Conservation (phyloP, 2,797 vertebrate genomes). For the Rhinophrynus dorsalis region DNA sequence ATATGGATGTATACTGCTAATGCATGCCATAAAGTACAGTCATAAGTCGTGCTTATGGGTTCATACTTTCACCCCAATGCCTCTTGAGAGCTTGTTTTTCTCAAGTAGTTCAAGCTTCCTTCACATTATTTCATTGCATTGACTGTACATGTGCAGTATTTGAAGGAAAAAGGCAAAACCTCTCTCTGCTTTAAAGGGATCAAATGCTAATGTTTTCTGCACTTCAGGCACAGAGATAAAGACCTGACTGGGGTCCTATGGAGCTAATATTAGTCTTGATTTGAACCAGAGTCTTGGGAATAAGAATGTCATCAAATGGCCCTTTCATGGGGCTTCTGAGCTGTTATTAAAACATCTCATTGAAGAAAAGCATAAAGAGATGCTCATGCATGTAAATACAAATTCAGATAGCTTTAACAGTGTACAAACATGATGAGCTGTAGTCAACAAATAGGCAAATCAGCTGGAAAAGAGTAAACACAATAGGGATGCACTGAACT, state of each 20-base stretch:
- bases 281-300: constrained; percentile 2
- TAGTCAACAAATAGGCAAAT: no score
- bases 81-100: no score
- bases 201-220: constrained; percentile 1
- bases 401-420: constrained; percentile 28
- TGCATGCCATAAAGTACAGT: no score
- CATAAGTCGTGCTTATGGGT: no score
- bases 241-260: background rate
- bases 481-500: background rate
- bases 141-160: background rate
- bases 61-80: no score
- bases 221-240: background rate
- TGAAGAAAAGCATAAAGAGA: constrained; percentile 19
- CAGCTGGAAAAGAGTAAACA: background rate
- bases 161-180: background rate
- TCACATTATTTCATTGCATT: background rate
- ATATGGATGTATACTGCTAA: no score
- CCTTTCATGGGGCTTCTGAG: constrained; percentile 7
- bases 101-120: background rate
- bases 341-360: constrained; percentile 35
- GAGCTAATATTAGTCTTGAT: constrained; percentile 26
- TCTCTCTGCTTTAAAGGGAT: constrained; percentile 2
- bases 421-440: background rate
- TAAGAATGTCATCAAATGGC: constrained; percentile 16
- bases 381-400: constrained; percentile 13